These are phyloP conservation scores for Tipula unca DNA, from an alignment of 2,888 invertebrate genomes.

Conservation along the genomic window DNA sequence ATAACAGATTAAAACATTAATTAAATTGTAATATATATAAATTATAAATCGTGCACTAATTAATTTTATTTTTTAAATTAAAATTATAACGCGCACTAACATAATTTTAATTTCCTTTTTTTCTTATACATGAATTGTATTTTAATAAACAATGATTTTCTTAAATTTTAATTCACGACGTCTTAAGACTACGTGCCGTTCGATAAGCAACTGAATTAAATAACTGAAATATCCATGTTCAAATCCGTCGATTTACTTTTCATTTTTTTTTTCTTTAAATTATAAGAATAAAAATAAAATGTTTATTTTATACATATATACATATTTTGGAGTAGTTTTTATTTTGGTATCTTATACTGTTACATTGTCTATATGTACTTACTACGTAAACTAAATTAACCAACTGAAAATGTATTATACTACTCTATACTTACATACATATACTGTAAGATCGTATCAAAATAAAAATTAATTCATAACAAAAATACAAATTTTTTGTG, in stretches of 20 bases:
- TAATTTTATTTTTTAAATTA: not conserved
- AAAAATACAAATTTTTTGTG: not conserved
- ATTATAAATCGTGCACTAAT: not conserved
- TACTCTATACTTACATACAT: not conserved
- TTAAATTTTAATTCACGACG: not conserved
- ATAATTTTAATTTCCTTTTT: not conserved
- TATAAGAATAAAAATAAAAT: not conserved
- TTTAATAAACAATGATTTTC: not conserved
- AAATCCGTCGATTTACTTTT: not conserved
- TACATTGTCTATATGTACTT: not conserved
- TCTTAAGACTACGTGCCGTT: not conserved
- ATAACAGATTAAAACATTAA: not conserved
- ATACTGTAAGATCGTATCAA: not conserved
- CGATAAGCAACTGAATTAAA: not conserved
- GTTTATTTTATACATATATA: not conserved
- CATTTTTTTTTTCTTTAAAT: not conserved
- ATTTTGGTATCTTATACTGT: not conserved
- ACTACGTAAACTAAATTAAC: not conserved
- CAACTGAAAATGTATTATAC: not conserved
- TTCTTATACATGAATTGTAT: not conserved
- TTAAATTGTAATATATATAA: not conserved
- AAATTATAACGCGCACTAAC: not conserved
- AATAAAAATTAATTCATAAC: not conserved
- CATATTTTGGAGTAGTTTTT: not conserved
- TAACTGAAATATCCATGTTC: not conserved